Evolutionary conservation across 2,888 invertebrate genomes (phyloP).

Genomic region (Anagyrus pseudococci): DNA sequence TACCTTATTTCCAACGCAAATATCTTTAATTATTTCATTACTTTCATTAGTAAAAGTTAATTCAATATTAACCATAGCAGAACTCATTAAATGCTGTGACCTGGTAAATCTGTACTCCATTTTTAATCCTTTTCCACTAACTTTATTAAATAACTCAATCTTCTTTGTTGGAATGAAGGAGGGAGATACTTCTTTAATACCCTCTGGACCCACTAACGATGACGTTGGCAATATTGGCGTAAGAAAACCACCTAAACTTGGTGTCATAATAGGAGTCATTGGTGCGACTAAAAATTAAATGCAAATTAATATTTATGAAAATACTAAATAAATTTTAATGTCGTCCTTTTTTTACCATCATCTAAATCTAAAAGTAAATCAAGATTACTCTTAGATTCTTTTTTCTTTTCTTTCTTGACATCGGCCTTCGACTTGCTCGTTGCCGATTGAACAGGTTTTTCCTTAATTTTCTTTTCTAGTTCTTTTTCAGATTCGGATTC

Average conservation of each 20-base stretch:
- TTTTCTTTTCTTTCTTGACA: slow-evolving; percentile 54
- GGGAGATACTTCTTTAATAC: slow-evolving; percentile 65
- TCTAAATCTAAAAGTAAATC: slow-evolving; percentile 86
- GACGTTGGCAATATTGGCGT: slow-evolving; percentile 66
- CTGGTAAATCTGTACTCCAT: slow-evolving; percentile 76
- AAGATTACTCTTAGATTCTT: slow-evolving; percentile 72
- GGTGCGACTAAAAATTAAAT: slow-evolving; percentile 64
- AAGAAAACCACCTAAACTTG: slow-evolving; percentile 80
- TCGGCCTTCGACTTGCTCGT: slow-evolving; percentile 47
- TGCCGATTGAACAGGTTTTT: slow-evolving; percentile 30
- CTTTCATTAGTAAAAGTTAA: slow-evolving; percentile 79
- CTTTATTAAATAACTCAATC: slow-evolving; percentile 74
- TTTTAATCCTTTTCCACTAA: slow-evolving; percentile 73
- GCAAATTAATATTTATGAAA: slow-evolving; percentile 3
- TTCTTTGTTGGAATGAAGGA: slow-evolving; percentile 68
- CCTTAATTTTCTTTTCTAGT: slow-evolving; percentile 33
- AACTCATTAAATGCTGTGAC: slow-evolving; percentile 81
- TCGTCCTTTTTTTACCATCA: slow-evolving; percentile 67
- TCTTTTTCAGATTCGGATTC: slow-evolving; percentile 43
- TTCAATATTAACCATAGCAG: slow-evolving; percentile 82
- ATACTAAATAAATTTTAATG: slow-evolving; percentile 10
- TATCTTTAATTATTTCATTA: slow-evolving; percentile 69
- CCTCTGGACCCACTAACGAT: slow-evolving; percentile 48
- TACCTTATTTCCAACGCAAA: slow-evolving; percentile 79
- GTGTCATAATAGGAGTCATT: slow-evolving; percentile 79